Evolutionary conservation across 2,797 vertebrate genomes (phyloP), one percentile per base, ranked within the genome.

Genomic region (Anguilla megastoma): DNA sequence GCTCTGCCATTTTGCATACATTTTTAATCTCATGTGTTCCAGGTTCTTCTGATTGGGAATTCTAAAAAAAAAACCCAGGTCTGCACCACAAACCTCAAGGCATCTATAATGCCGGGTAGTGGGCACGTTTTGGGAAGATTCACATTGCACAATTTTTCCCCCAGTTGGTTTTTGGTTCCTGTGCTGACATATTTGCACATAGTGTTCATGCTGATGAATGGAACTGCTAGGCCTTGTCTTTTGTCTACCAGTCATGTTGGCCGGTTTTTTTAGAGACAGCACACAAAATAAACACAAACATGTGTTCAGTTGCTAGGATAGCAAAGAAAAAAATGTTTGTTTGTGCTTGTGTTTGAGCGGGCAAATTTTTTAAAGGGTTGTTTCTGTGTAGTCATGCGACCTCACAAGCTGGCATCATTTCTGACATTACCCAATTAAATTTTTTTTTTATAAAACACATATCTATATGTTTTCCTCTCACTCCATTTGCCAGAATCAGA

Each of bases 401-500:
- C 58, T 16, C 3, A 63, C 21, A 24, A 16, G 18, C 58, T 4
- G 58, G 58, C 58, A 63, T 63, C 3, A 63, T 0, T 52, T 45
- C 41, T 45, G 41, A 45, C 41, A 58, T 58, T 18, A 58, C 56
- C 56, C 21, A 21, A 18, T 21, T n/a, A 63, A 63, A 4, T 21
- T 24, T 21, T 21, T 21, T 84, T 84, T 69, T 69, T 66, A 56
- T 18, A 56, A 56, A 56, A 56, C 14, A 56, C 14, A 52, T 16
- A 2, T 16, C 2, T 56, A 56, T 56, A 56, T 56, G 45, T 74
- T 95, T 95, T 94, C 90, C 95, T 94, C 94, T 95, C 94, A 96
- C 94, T 89, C 92, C 93, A 94, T 90, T 92, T 92, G 60, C 91
- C 94, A 96, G 41, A 94, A 94, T 95, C 97, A 87, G 94, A 97